Evolutionary conservation across 2,797 vertebrate genomes (phyloP), one percentile per base, ranked within the genome.

Genomic region (Helicolenus hilgendorfi): DNA sequence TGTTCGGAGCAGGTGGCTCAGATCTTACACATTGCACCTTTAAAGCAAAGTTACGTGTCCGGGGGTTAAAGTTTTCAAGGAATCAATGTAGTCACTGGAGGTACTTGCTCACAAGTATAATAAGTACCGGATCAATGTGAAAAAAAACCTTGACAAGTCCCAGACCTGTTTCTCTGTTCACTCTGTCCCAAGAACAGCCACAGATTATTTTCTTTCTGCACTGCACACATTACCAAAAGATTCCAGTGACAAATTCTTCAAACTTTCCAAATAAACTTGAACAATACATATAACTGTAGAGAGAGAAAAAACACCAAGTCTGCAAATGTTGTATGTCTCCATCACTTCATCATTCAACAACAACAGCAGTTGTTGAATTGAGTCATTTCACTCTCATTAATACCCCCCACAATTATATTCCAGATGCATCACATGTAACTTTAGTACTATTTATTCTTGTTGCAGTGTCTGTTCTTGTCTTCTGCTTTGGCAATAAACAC

Each of bases 201-300:
- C 27, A 13, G 45, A 10, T 26, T 36, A 5, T 53, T 56, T 49
- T 55, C 31, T 18, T 56, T 26, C 27, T 33, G 18, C 35, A 15
- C 22, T n/a, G 0, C 18, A 7, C 15, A 60, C 27, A 55, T 60
- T 41, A 62, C 35, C 3, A 24, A 36, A 62, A 27, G 29, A n/a
- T 27, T 3, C 9, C n/a, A 8, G 8, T 36, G 2, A 20, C 3
- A 41, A 7, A 18, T 38, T 41, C 45, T 77, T 13, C 11, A 15
- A 11, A 22, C 41, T 53, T 76, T 71, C 58, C 58, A 26, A 74
- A 67, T 60, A 59, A 85, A 81, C 45, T 11, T 65, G n/a, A 8
- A 18, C 20, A 49, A 11, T 13, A 59, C 55, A 2, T 60, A 15
- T 15, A 70, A 41, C 38, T 41, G 38, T 15, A 6, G 38, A 41